A percentile compares a stretch with the other conserved stretches of the same genome.
Evolutionary conservation across 2,113 vertebrate species (phyloP).

Genomic region (Pelmatolapia mariae): DNA sequence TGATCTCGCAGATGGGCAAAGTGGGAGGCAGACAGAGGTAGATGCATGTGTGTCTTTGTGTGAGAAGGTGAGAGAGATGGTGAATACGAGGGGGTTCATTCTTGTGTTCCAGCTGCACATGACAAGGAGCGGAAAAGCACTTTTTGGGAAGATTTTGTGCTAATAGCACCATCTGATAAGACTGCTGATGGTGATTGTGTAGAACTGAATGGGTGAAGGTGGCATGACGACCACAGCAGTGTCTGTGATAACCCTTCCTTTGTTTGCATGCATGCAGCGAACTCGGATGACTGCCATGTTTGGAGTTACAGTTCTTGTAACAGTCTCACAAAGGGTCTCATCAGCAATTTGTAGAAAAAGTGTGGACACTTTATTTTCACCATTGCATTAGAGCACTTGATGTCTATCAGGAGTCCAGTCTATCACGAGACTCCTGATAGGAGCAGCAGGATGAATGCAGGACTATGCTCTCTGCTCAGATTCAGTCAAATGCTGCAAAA

Average conservation of each 20-base stretch:
- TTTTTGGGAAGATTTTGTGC: not conserved
- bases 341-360: not conserved
- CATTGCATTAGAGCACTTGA: not conserved
- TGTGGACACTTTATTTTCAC: not conserved
- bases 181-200: not conserved
- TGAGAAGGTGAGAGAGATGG: not conserved
- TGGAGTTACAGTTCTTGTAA: not conserved
- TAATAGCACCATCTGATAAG: conserved; percentile 11
- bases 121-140: not conserved
- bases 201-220: not conserved
- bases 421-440: not conserved
- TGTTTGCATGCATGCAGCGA: not conserved
- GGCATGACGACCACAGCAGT: not conserved
- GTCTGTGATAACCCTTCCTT: not conserved
- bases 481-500: not conserved
- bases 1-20: conserved; percentile 10
- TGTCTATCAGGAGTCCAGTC: not conserved
- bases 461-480: not conserved
- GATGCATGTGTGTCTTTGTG: not conserved
- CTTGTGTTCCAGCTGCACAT: not conserved
- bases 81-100: not conserved
- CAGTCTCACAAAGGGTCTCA: not conserved
- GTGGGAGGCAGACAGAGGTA: not conserved
- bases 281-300: not conserved
- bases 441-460: not conserved